These are phyloP conservation scores for Brachymystax lenok DNA, from an alignment of 2,797 vertebrate genomes.

Conservation along the genomic window DNA sequence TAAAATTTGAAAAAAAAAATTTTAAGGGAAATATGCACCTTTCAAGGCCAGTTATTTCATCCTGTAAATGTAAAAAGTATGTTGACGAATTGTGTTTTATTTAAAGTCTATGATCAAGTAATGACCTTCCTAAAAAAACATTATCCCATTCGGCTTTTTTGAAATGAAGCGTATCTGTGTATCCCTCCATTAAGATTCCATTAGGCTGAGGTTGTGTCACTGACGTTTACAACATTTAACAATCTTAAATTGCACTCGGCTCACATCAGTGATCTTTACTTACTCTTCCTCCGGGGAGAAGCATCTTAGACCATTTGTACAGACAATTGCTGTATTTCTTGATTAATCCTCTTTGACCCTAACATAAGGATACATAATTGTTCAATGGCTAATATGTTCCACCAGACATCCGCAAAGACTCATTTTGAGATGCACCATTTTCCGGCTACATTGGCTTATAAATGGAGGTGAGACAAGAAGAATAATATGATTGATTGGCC, in stretches of 20 bases:
- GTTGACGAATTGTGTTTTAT: not conserved
- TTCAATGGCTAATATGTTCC: constrained; percentile 37
- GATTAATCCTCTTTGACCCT: constrained; percentile 35
- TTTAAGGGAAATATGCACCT: not conserved
- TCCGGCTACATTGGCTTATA: constrained; percentile 23
- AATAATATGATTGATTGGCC: constrained; percentile 7
- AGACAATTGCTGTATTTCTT: constrained; percentile 28
- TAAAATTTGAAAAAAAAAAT: not conserved
- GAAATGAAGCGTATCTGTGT: not conserved
- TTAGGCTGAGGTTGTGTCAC: constrained; percentile 7
- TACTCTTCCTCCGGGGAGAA: not conserved
- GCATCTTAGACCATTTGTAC: not conserved
- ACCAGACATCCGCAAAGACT: constrained; percentile 18
- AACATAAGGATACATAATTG: constrained; percentile 16
- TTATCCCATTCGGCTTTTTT: not conserved
- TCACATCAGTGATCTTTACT: constrained; percentile 5
- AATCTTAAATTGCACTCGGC: constrained; percentile 2
- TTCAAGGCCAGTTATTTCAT: not conserved
- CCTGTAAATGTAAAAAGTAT: not conserved
- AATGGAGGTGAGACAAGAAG: constrained; percentile 20
- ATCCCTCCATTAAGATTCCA: constrained; percentile 10
- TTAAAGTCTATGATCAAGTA: not conserved
- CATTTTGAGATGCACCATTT: constrained; percentile 34
- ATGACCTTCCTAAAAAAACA: not conserved
- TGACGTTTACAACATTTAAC: constrained; percentile 10